Base-by-base conservation (phyloP, 2,113 vertebrate species). In the Elanoides forficatus region DNA sequence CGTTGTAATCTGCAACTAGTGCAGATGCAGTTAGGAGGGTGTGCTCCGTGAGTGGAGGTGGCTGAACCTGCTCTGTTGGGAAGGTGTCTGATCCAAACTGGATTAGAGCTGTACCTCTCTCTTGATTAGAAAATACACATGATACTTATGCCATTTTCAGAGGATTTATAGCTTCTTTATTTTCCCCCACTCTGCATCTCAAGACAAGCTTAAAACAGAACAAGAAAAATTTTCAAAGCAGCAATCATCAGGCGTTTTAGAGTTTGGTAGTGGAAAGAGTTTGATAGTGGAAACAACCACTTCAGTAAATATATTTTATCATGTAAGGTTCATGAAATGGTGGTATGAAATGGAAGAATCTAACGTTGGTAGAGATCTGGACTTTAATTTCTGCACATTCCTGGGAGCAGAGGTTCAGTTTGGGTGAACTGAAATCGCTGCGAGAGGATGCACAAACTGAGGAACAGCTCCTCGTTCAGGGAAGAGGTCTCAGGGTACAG, bases 51-150 rank as follows among this genome's bases (percentile, higher is more conserved):
- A 88, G 58, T 23, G 82, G 79, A 75, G 91, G 86, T 1, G 1
- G 86, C 88, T 70, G 70, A 90, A 68, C 81, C 26, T 52, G 32
- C n/a, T n/a, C 48, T 83, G 9, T 26, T 81, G 59, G 78, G 38
- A 91, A 50, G 1, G 8, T 42, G 38, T 58, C 58, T 78, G 55
- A 73, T 62, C 43, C 36, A 45, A 95, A 45, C n/a, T 65, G 30
- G 40, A 30, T 79, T 30, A 43, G 34, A 82, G 38, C 68, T 84
- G 34, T 84, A 81, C 88, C 73, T 84, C 65, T 26, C 50, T 78
- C 87, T 66, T 74, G 56, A 85, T 75, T 88, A 88, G 89, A 94
- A 95, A 83, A 89, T n/a, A 30, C 20, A 66, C 78, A 55, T 70
- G 91, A 91, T 88, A 42, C 29, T 73, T 81, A 38, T 55, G 52